A percentile compares a stretch with the other conserved stretches of the same genome.
Evolutionary conservation across 1,140 invertebrate genomes (phyloP).

Genomic region (Ladona fulva): DNA sequence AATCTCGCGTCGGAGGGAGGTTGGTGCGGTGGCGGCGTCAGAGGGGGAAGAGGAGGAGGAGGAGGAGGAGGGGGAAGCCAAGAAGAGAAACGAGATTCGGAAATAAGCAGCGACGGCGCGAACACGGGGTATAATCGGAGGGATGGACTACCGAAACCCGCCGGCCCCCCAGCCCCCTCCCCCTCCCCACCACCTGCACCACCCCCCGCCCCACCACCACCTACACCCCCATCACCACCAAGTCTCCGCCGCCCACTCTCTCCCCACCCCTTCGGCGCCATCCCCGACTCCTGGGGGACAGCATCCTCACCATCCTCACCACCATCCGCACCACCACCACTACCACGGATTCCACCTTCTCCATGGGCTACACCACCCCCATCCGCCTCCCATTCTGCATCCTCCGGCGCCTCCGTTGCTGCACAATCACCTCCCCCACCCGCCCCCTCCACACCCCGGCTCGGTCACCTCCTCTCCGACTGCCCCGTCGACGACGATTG

Average conservation of each 20-base stretch:
- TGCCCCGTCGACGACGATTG: not conserved
- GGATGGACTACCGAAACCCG: conserved; percentile 1
- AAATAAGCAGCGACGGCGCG: conserved; percentile 1
- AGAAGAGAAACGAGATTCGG: conserved; percentile 14
- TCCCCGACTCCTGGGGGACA: not conserved
- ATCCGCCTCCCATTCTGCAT: not conserved
- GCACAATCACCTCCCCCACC: conserved; percentile 8
- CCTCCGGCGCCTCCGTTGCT: not conserved
- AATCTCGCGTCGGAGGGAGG: not conserved
- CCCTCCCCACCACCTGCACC: not conserved
- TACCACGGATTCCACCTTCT: not conserved
- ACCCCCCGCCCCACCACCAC: not conserved
- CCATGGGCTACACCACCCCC: not conserved
- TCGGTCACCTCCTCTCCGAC: too few relatives aligned
- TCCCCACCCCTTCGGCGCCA: not conserved
- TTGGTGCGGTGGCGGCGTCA: conserved; percentile 12
- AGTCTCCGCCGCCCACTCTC: conserved; percentile 19
- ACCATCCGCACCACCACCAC: conserved; percentile 7
- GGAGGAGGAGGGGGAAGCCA: not conserved
- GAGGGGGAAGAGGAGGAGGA: not conserved
- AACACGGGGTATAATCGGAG: not conserved
- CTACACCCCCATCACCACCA: conserved; percentile 20
- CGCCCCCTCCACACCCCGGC: not conserved
- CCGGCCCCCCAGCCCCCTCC: conserved; percentile 1
- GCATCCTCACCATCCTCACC: not conserved